Base-by-base conservation (phyloP, 1,140 invertebrate species). In the Drosophila bocqueti region DNA sequence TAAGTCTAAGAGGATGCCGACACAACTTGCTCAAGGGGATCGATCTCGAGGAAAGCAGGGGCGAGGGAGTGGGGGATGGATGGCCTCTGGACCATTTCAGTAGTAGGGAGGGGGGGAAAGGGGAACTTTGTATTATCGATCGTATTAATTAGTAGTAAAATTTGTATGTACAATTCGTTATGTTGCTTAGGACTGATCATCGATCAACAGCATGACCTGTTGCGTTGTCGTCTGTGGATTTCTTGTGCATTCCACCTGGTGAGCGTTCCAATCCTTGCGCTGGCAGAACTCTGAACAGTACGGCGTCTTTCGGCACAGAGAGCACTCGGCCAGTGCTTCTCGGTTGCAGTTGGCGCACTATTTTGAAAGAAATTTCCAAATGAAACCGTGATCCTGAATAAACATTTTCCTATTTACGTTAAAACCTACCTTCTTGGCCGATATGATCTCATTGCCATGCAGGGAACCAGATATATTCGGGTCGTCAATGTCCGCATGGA, bases 231-330 rank as follows among this genome's bases (percentile, higher is more conserved):
- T 76, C 72, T 94, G 94, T 75, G 92, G 92, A 91, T 91, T 92
- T 46, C 96, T 94, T 26, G 96, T 95, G 93, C 97, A 98, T 91
- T 97, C 96, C 43, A 97, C 96, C 91, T 97, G 96, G 93, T 98
- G 97, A 29, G 95, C 94, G 26, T 94, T 95, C 97, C 97, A 98
- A 93, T 98, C 97, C 93, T 97, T 97, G 54, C 96, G 94, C 93
- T 98, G 97, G 92, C 97, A 98, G 92, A 97, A 97, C 16, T 96
- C 96, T 4, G 97, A 97, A 91, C 97, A 98, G 82, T 98, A 98
- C 36, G 96, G 96, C 4, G 96, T 97, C 58, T 96, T 94, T 47
- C 97, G 94, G 89, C 97, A 98, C 34, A 97, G 92, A 0, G 97
- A 97, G 93, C 97, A 98, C 91, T 97, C 97, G 0, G 96, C 96